Evolutionary conservation across 1,140 invertebrate genomes (phyloP).

Genomic region (Ostrea edulis): DNA sequence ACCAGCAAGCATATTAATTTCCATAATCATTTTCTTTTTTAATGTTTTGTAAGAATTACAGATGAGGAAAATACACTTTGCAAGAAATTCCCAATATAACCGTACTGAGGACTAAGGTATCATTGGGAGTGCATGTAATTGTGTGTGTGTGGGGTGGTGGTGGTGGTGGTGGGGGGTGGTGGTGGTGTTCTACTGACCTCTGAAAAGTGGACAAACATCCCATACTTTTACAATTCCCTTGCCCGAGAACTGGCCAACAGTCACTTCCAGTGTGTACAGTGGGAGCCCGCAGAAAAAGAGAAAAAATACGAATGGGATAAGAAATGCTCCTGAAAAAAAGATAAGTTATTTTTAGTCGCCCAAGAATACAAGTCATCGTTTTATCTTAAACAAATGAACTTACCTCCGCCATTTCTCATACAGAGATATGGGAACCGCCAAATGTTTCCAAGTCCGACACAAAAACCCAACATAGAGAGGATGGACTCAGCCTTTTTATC

Average conservation of each 20-base stretch:
- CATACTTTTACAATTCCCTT: conserved; percentile 61
- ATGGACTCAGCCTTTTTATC: conserved; percentile 66
- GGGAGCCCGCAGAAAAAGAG: conserved; percentile 65
- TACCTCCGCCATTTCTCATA: conserved; percentile 79
- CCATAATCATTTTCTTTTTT: too few relatives aligned
- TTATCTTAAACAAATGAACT: not conserved
- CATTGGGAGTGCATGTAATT: too few relatives aligned
- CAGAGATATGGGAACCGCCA: conserved; percentile 81
- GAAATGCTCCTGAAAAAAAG: conserved; percentile 69
- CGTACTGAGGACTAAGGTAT: too few relatives aligned
- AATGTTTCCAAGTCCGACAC: conserved; percentile 80
- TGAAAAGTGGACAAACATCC: conserved; percentile 68
- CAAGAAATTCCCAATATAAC: too few relatives aligned
- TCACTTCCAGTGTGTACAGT: conserved; percentile 67
- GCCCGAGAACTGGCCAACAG: conserved; percentile 68
- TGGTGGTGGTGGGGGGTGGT: too few relatives aligned
- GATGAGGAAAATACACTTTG: too few relatives aligned
- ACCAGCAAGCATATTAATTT: too few relatives aligned
- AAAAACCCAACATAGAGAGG: conserved; percentile 74
- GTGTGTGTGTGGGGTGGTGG: too few relatives aligned
- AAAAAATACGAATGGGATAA: conserved; percentile 70
- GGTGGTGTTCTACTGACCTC: conserved; percentile 56
- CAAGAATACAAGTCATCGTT: not conserved
- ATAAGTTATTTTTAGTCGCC: too few relatives aligned
- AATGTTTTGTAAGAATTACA: too few relatives aligned